Evolutionary conservation across 2,888 invertebrate genomes (phyloP), one percentile per base, ranked within the genome.

Genomic region (Phyllotreta cruciferae): DNA sequence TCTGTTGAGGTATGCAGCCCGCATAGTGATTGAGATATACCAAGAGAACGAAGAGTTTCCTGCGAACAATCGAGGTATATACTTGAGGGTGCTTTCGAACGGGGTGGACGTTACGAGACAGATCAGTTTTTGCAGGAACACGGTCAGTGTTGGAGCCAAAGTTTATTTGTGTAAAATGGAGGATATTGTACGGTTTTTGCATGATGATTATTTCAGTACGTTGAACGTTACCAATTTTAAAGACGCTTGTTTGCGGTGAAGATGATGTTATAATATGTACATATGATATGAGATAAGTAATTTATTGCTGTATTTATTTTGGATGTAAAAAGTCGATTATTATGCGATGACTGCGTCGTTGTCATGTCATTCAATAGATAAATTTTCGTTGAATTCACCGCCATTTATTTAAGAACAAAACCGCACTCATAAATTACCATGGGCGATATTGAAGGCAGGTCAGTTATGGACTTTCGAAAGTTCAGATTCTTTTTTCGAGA

Each of bases 221-320:
- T 88, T 95, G 73, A 94, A 94, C 78, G 90, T 90, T n/a, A 92
- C 91, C 9, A 94, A 94, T 80, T 94, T 90, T 77, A 93, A 93
- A 79, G 93, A 94, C 75, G 94, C 93, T 0, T 93, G 93, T 74
- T 71, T 70, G 63, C 52, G 57, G 47, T 64, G 14, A 64, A 35
- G 35, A 41, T 41, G 9, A 3, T 3, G n/a, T n/a, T n/a, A n/a
- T n/a, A n/a, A n/a, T n/a, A n/a, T n/a, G 9, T 41, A 41, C 10
- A 4, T 3, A 41, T 41, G 41, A 3, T 41, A 38, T 36, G 37
- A 50, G 8, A 34, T 34, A 35, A 13, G 6, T 9, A n/a, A 52
- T 8, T 13, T 52, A 37, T 9, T 4, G 14, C 35, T 35, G 11
- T 36, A n/a, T 34, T 50, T 34, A 34, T 50, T 34, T 50, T 34